These are phyloP conservation scores for Epistrophe eligans DNA, from an alignment of 2,888 invertebrate genomes.

Conservation along the genomic window DNA sequence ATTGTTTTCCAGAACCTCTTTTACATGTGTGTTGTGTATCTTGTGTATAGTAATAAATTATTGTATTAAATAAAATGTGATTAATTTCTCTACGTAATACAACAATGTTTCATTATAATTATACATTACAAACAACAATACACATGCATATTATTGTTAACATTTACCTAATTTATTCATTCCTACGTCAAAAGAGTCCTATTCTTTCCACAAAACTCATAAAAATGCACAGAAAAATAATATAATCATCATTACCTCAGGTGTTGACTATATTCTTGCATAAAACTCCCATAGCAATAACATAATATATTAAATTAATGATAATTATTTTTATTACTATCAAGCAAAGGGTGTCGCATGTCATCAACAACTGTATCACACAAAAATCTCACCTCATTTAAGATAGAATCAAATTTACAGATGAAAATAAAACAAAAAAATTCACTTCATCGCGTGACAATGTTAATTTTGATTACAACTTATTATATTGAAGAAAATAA, in stretches of 20 bases:
- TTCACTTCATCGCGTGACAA: constrained; percentile 46
- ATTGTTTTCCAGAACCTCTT: no score
- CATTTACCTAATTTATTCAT: constrained; percentile 2
- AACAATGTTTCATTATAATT: constrained; percentile 13
- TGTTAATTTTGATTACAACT: constrained; percentile 38
- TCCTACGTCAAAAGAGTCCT: constrained; percentile 5
- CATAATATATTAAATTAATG: neutral
- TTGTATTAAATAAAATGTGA: neutral
- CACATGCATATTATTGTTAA: neutral
- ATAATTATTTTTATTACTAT: neutral
- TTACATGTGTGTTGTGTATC: no score
- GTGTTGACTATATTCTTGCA: constrained; percentile 32
- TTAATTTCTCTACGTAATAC: neutral
- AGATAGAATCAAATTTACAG: neutral
- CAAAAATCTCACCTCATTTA: constrained; percentile 4
- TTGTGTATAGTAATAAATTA: no score
- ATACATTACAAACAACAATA: neutral
- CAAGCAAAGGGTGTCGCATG: constrained; percentile 33
- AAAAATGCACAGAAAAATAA: constrained; percentile 36
- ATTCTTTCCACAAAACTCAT: constrained; percentile 32
- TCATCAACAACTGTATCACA: constrained; percentile 35
- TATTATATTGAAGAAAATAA: constrained; percentile 31
- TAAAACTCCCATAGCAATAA: constrained; percentile 28
- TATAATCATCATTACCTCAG: constrained; percentile 8
- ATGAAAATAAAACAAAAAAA: neutral